Evolutionary conservation across 2,888 invertebrate genomes (phyloP), one percentile per base, ranked within the genome.

Genomic region (Cenopis cana): DNA sequence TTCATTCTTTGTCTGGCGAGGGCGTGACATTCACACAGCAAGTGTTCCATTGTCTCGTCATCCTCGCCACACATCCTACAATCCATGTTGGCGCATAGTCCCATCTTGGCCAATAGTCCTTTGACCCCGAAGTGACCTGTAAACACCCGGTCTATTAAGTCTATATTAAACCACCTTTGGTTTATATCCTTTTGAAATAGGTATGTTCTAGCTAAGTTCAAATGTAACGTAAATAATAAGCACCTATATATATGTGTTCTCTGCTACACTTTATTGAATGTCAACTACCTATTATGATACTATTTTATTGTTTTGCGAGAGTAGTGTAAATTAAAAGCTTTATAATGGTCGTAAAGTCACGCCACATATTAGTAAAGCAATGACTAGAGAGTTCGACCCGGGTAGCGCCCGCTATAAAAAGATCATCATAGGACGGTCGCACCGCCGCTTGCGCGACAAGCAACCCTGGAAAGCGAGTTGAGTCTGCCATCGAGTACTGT

Each of bases 401-500:
- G 93, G 90, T 89, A 88, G 88, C 87, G 88, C 82, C 88, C 86
- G 90, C 93, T 94, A 94, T 93, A 94, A 94, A 94, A 94, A 93
- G 93, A 93, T 91, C 90, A 88, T 91, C 90, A 90, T 85, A 89
- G 88, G 88, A 89, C 87, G 87, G 87, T 84, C 87, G 85, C 85
- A 87, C 84, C 87, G 87, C 87, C 84, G 85, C 60, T 65, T 24
- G 88, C 85, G 90, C 92, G 93, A 93, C 93, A 90, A 88, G 88
- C 92, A 93, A 93, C 93, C 93, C 93, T 93, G 94, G 93, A 93
- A 91, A 93, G 86, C 90, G 91, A 90, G 88, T 90, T 90, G 89
- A 85, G 93, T 90, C 89, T 92, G 92, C 93, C 93, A 93, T 89
- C 92, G 89, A 89, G 93, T 93, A 93, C 93, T 94, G 94, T 94